Evolutionary conservation across 2,888 invertebrate species (phyloP).

Genomic region (Eupithecia pulchellata): DNA sequence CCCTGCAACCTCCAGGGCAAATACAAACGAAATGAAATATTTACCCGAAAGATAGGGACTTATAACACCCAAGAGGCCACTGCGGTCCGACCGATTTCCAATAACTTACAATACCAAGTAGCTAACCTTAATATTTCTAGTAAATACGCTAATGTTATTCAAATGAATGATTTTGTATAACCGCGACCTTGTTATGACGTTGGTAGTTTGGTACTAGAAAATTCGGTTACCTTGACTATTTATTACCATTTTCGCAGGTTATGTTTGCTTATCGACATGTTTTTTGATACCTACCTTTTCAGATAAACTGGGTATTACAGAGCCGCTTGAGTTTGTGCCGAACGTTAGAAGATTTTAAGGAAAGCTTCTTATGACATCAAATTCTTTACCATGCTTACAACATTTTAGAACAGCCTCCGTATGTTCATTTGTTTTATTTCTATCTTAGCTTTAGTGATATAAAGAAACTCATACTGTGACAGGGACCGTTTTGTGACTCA

Average conservation of each 20-base stretch:
- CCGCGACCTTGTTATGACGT: constrained; percentile 30
- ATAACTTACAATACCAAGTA: constrained; percentile 24
- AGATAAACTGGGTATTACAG: background rate
- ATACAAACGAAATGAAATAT: constrained; percentile 28
- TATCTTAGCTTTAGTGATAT: too few species aligned
- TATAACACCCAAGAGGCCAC: constrained; percentile 25
- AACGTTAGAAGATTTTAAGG: background rate
- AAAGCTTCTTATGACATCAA: background rate
- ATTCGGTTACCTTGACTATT: constrained; percentile 3
- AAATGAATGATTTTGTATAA: constrained; percentile 41
- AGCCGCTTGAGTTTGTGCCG: background rate
- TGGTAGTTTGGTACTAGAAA: background rate
- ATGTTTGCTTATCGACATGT: background rate
- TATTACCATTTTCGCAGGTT: background rate
- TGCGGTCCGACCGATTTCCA: constrained; percentile 14
- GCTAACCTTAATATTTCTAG: constrained; percentile 38
- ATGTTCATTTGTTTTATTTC: too few species aligned
- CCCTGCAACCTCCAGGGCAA: constrained; percentile 10
- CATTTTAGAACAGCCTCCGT: too few species aligned
- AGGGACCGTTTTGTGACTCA: too few species aligned
- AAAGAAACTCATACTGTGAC: too few species aligned
- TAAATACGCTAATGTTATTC: constrained; percentile 42
- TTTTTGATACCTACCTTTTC: background rate
- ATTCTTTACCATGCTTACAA: too few species aligned
- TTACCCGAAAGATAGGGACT: constrained; percentile 21